Base-by-base conservation (phyloP, 2,888 invertebrate species). In the Cataglyphis cursor region DNA sequence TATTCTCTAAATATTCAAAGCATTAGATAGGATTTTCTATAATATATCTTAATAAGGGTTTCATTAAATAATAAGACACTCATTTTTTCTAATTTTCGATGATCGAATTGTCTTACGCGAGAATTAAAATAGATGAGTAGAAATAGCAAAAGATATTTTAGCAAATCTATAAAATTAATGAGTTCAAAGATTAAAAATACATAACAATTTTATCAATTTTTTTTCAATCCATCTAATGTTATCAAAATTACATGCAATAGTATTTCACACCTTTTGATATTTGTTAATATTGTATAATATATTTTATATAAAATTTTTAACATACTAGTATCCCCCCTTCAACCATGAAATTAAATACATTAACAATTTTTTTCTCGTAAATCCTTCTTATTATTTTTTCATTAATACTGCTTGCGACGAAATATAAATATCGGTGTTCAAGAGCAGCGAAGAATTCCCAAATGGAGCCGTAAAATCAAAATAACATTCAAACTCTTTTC, bases 371-470 rank as follows among this genome's bases (percentile, higher is more conserved):
- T 44, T 48, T 8, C 28, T 28, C n/a, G 12, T 44, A 35, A n/a
- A 66, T 44, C 9, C 4, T 24, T 10, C 24, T 75, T 48, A 61
- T 61, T 3, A 8, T n/a, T 48, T 51, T 38, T 54, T 51, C 28
- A 9, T 76, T 76, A 44, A 44, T 76, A n/a, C n/a, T 18, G 1
- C 3, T 38, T n/a, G 31, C 21, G 12, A 24, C 8, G 9, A 54
- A 70, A 28, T 76, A 76, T 54, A 76, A 75, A 68, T 24, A 70
- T 76, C 68, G 9, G 5, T n/a, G 31, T 12, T 48, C 28, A 54
- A 76, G 68, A 70, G 66, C 6, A 21, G 35, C 18, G 12, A 44
- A 48, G 4, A 54, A 70, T 38, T 54, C 38, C 70, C 70, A 15
- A 76, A 68, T 5, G 76, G 9, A 54, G 38, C 24, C 24, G 76